Conservation (phyloP, 2,113 vertebrate genomes). For the Ceyx margarethae region DNA sequence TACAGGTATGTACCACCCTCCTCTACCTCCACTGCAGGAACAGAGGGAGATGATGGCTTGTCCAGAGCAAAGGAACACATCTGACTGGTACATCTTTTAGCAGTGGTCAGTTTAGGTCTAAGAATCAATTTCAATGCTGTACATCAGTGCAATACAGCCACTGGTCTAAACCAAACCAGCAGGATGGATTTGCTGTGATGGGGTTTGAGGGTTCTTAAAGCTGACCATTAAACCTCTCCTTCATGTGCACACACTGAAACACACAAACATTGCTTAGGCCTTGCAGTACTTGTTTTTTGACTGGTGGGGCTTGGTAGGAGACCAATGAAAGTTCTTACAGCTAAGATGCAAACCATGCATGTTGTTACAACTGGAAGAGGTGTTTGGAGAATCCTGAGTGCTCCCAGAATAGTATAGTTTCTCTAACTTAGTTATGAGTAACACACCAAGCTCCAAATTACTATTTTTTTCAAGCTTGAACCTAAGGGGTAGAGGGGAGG, state of each 20-base stretch:
- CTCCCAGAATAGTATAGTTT: neutral
- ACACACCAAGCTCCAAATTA: neutral
- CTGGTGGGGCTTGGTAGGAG: neutral
- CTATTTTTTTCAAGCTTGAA: neutral
- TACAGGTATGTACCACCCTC: neutral
- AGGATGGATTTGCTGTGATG: neutral
- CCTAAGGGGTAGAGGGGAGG: neutral
- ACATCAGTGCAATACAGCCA: neutral
- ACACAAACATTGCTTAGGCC: neutral
- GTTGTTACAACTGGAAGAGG: neutral
- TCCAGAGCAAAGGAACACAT: neutral
- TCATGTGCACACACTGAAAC: no score
- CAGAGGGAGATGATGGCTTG: neutral
- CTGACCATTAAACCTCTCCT: neutral
- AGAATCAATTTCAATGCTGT: accelerated
- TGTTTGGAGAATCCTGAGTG: neutral
- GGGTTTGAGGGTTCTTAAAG: neutral
- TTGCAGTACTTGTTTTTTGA: neutral
- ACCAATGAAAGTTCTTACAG: neutral
- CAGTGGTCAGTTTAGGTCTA: accelerated
- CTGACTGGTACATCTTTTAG: accelerated
- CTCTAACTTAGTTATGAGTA: neutral
- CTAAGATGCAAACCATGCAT: neutral
- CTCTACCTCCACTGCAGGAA: neutral
- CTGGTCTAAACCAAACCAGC: neutral